Evolutionary conservation across 1,140 invertebrate genomes (phyloP).

Genomic region (Onthophagus taurus): DNA sequence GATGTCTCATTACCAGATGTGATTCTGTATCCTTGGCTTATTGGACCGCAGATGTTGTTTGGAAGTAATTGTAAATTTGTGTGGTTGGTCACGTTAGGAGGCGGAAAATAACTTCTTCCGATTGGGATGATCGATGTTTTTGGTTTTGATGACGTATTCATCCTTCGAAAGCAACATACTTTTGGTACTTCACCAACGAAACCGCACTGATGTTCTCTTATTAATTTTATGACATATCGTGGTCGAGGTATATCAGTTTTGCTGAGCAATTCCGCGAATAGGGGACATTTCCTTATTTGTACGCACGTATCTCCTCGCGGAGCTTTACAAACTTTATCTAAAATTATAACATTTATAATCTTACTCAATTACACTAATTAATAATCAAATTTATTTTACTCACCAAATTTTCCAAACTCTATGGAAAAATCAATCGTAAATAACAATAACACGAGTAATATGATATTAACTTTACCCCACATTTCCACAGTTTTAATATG

Average conservation of each 20-base stretch:
- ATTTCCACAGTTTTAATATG: too few species aligned
- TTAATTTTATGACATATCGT: slow-evolving; percentile 20
- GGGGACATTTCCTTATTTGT: slow-evolving; percentile 25
- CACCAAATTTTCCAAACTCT: too few species aligned
- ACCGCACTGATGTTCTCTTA: slow-evolving; percentile 24
- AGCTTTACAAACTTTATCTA: slow-evolving; percentile 13
- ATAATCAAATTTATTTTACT: too few species aligned
- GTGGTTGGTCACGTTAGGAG: neutral
- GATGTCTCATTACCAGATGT: slow-evolving; percentile 41
- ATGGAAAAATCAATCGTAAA: too few species aligned
- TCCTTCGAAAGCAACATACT: slow-evolving; percentile 20
- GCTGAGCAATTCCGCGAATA: slow-evolving; percentile 25
- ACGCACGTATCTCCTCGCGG: slow-evolving; percentile 18
- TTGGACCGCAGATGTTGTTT: slow-evolving; percentile 35
- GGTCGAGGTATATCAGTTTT: slow-evolving; percentile 20
- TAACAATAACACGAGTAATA: too few species aligned
- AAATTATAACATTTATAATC: too few species aligned
- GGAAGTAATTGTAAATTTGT: slow-evolving; percentile 15
- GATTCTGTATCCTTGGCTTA: slow-evolving; percentile 38
- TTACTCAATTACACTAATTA: too few species aligned
- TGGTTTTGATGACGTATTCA: neutral
- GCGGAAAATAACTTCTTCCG: too few species aligned
- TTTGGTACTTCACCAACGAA: slow-evolving; percentile 20
- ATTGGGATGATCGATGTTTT: neutral
- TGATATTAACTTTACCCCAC: too few species aligned